These are phyloP conservation scores for Drosophila gunungcola DNA, from an alignment of 1,140 invertebrate species.

Conservation along the genomic window DNA sequence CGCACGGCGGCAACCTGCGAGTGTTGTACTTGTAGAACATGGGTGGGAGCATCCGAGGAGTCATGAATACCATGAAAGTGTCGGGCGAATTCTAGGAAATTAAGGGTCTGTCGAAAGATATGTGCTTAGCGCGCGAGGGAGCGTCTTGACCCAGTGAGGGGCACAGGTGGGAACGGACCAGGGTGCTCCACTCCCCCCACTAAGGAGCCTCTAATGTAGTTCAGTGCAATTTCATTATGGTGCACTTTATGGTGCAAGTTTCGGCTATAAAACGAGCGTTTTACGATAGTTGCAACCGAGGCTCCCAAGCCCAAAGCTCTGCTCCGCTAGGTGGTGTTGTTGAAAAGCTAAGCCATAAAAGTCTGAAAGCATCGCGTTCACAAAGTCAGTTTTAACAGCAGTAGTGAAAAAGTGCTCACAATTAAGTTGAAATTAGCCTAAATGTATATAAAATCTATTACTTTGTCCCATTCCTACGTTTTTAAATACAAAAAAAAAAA, in stretches of 20 bases:
- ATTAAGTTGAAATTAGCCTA: background rate
- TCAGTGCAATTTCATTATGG: constrained; percentile 44
- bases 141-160: constrained; percentile 55
- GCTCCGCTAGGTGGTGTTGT: constrained; percentile 14
- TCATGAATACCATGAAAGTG: constrained; percentile 73
- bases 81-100: constrained; percentile 31
- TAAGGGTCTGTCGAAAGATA: constrained; percentile 37
- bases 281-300: constrained; percentile 54
- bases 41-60: constrained; percentile 12
- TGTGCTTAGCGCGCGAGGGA: constrained; percentile 56
- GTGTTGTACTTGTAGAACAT: constrained; percentile 7
- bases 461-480: no score
- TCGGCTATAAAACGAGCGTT: constrained; percentile 38
- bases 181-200: background rate
- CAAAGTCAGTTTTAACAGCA: constrained; percentile 57
- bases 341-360: constrained; percentile 53
- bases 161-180: constrained; percentile 5
- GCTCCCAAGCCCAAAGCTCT: constrained; percentile 58
- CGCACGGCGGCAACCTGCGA: constrained; percentile 43
- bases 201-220: constrained; percentile 10
- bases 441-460: background rate
- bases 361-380: constrained; percentile 40
- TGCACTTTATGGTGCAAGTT: constrained; percentile 53
- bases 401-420: background rate
- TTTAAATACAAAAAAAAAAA: background rate